Evolutionary conservation across 2,797 vertebrate species (phyloP).

Genomic region (Trachurus trachurus): DNA sequence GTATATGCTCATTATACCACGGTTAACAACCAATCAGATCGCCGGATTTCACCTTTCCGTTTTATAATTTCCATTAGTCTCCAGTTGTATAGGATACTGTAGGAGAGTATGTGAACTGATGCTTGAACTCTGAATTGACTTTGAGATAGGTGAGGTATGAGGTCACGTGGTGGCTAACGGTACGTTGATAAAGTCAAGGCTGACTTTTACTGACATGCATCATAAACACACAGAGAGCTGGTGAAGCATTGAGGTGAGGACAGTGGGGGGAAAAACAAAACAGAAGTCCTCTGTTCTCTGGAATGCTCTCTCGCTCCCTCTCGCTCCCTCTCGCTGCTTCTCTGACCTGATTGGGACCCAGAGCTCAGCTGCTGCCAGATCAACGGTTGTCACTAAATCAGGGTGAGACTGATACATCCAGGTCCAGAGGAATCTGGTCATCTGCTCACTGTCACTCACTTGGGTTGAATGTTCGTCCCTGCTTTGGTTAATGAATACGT

Average conservation of each 20-base stretch:
- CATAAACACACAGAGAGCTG: constrained; percentile 17
- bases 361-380: constrained; percentile 10
- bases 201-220: constrained; percentile 23
- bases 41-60: too few relatives aligned
- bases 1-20: too few relatives aligned
- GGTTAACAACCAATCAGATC: too few relatives aligned
- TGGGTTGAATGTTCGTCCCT: neutral
- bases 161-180: constrained; percentile 15
- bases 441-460: neutral
- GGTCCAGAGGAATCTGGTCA: neutral
- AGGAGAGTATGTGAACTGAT: neutral
- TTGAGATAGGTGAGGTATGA: constrained; percentile 45
- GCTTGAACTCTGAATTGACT: constrained; percentile 26
- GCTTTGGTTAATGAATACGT: neutral
- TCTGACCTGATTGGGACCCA: constrained; percentile 34
- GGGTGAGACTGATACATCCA: neutral
- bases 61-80: neutral
- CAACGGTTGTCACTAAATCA: constrained; percentile 23
- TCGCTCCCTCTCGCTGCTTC: constrained; percentile 18
- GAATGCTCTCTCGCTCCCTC: constrained; percentile 54
- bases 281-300: constrained; percentile 77
- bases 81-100: neutral
- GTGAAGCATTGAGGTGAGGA: constrained; percentile 50
- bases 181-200: constrained; percentile 43
- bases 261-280: constrained; percentile 31